phyloP scores from a whole-genome alignment of 2,888 invertebrate genomes.

The Dynastes tityus region DNA sequence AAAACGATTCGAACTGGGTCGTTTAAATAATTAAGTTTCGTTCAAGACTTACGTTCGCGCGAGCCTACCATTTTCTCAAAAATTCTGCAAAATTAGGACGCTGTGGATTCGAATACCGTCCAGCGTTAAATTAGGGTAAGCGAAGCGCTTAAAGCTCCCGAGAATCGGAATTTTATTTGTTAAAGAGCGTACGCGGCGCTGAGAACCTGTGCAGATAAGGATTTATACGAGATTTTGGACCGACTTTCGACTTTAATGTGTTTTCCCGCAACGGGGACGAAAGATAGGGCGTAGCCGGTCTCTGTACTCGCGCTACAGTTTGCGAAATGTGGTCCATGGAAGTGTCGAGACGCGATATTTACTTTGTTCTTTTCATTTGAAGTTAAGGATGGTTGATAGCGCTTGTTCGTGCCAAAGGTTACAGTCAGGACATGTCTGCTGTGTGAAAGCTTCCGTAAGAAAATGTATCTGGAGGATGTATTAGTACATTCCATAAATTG shows the following conservation, averaged over 20 bases:
- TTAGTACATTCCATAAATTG: background rate
- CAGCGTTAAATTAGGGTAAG: too few species aligned
- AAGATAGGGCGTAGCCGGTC: background rate
- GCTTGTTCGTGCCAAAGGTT: slow-evolving; percentile 11
- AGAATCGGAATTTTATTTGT: slow-evolving; percentile 31
- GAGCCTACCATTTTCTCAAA: too few species aligned
- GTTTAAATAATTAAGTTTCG: too few species aligned
- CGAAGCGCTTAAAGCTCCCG: too few species aligned
- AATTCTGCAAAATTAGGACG: too few species aligned
- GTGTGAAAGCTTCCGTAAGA: background rate
- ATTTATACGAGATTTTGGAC: background rate
- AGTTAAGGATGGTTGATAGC: background rate
- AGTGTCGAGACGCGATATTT: slow-evolving; percentile 5
- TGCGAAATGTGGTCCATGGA: slow-evolving; percentile 1
- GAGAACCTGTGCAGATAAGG: background rate
- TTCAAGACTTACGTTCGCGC: too few species aligned
- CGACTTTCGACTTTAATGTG: background rate
- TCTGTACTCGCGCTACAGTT: background rate
- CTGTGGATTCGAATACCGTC: too few species aligned
- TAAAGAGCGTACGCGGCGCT: slow-evolving; percentile 9
- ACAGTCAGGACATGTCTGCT: background rate
- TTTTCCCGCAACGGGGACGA: background rate
- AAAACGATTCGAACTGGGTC: too few species aligned
- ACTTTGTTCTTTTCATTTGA: slow-evolving; percentile 12
- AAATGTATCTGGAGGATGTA: background rate